Percentiles rank a stretch among this genome's conserved stretches.
phyloP scores from a whole-genome alignment of 2,888 invertebrate species.

The Cancer borealis region DNA sequence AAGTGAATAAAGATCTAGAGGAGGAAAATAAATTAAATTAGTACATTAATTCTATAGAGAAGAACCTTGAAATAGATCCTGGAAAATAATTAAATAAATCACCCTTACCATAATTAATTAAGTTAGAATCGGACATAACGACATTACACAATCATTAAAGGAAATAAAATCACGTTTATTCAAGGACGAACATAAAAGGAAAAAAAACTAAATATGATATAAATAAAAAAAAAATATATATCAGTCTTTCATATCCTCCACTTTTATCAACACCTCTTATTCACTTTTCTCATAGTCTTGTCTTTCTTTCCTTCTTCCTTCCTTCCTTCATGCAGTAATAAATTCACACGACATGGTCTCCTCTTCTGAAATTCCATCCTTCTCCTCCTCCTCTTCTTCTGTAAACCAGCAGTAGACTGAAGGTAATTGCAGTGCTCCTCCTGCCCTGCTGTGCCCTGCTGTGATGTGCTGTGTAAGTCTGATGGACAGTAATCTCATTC shows the following conservation, averaged over 20 bases:
- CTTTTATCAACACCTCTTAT: background rate
- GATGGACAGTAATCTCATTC: constrained; percentile 27
- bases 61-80: too few species aligned
- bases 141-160: too few species aligned
- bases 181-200: too few species aligned
- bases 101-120: too few species aligned
- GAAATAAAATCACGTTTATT: too few species aligned
- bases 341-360: constrained; percentile 9
- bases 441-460: background rate
- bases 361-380: constrained; percentile 25
- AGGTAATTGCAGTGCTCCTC: constrained; percentile 5
- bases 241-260: background rate
- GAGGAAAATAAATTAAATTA: too few species aligned
- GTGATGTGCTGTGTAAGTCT: background rate
- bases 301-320: background rate
- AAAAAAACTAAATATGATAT: too few species aligned
- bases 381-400: constrained; percentile 29
- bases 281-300: background rate
- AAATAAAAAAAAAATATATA: too few species aligned
- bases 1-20: too few species aligned
- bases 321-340: background rate
- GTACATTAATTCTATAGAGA: too few species aligned
- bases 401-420: background rate
- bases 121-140: too few species aligned
- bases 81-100: too few species aligned